Evolutionary conservation across 2,888 invertebrate species (phyloP), one percentile per base, ranked within the genome.

Genomic region (Phyllotreta cruciferae): DNA sequence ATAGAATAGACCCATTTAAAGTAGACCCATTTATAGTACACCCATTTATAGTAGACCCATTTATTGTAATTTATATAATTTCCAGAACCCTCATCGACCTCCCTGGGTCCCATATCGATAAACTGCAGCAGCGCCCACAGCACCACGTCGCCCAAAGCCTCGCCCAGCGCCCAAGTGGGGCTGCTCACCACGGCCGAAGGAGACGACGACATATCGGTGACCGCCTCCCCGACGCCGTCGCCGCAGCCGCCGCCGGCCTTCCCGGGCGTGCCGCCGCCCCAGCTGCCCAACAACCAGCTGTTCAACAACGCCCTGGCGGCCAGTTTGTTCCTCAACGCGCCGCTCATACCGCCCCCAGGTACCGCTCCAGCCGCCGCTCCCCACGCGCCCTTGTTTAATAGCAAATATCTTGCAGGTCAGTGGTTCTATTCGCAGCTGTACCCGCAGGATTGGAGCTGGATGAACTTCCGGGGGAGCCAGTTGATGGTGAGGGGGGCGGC

Each of bases 371-470:
- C 24, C 2, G 4, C 24, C 4, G 4, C 24, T 24, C 24, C 4
- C 24, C n/a, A n/a, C n/a, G n/a, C n/a, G n/a, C 24, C 24, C 4
- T 24, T 24, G 24, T 24, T n/a, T n/a, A 24, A 24, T 24, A 24
- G 4, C 1, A 24, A 24, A 4, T 37, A 13, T 7, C 42, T 41
- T 58, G n/a, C 44, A 58, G 89, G 89, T 39, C 91, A 91, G 65
- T 91, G 91, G 91, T 80, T 91, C 4, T 91, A 91, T 74, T 90
- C 90, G 0, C 91, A 91, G 74, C 82, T 92, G 1, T 91, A 91
- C 75, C 88, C 88, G 56, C 87, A 88, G 70, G 90, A 90, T 65
- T 87, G 89, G 83, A 82, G 84, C 1, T 90, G 90, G 90, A 83
- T 90, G 75, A 82, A 85, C 36, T 79, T 83, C 53, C 79, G 83